Evolutionary conservation across 2,888 invertebrate species (phyloP).

Genomic region (Troides helena): DNA sequence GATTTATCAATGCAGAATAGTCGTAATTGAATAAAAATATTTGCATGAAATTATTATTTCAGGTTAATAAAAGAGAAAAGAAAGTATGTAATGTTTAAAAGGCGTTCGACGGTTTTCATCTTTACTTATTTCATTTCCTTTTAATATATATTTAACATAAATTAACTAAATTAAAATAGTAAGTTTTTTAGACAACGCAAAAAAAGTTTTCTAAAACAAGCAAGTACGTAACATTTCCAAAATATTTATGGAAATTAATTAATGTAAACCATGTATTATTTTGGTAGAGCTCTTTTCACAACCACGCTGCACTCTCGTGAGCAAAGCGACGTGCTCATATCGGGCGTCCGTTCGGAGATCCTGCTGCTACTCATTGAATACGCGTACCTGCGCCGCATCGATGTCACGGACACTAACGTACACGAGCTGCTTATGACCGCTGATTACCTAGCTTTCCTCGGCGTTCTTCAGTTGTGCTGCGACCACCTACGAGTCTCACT

Average conservation of each 20-base stretch:
- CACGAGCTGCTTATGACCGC: conserved; percentile 90
- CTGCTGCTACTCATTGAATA: conserved; percentile 90
- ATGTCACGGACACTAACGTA: conserved; percentile 88
- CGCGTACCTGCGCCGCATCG: conserved; percentile 89
- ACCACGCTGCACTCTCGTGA: conserved; percentile 86
- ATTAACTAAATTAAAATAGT: too few relatives aligned
- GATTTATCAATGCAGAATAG: too few relatives aligned
- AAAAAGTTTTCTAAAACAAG: background rate
- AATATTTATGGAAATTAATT: too few relatives aligned
- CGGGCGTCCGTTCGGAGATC: conserved; percentile 88
- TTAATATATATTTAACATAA: too few relatives aligned
- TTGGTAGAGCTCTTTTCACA: conserved; percentile 87
- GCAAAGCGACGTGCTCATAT: conserved; percentile 86
- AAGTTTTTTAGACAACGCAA: background rate
- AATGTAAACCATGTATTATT: background rate
- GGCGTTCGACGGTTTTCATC: too few relatives aligned
- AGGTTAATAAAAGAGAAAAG: too few relatives aligned
- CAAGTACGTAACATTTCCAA: too few relatives aligned
- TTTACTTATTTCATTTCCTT: too few relatives aligned
- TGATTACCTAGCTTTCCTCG: conserved; percentile 92
- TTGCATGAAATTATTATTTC: too few relatives aligned
- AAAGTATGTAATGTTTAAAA: too few relatives aligned
- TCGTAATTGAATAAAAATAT: too few relatives aligned
- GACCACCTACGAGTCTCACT: conserved; percentile 85
- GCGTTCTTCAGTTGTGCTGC: conserved; percentile 90